Percentiles rank a stretch among this genome's conserved stretches.
Evolutionary conservation across 92 coral and sea anemone genomes (phyloP).

Genomic region (Epizoanthus ramosus): DNA sequence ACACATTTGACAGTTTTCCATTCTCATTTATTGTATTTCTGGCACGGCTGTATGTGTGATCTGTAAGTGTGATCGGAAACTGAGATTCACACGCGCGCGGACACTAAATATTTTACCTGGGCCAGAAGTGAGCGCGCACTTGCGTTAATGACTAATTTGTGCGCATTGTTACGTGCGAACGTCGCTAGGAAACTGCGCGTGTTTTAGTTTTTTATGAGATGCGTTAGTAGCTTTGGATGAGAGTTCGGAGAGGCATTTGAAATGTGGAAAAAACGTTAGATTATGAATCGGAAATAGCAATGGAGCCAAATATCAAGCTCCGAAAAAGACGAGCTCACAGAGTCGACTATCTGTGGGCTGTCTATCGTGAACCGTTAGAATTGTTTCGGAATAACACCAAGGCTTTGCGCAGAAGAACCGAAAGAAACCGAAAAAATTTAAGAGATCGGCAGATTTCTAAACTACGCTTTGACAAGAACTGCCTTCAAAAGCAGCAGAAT

Average conservation of each 20-base stretch:
- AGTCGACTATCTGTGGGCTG: neutral
- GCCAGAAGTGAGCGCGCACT: neutral
- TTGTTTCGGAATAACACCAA: neutral
- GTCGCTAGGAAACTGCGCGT: slow-evolving; percentile 1
- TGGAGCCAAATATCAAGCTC: neutral
- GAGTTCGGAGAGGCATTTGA: neutral
- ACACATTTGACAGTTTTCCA: no score
- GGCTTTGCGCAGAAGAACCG: neutral
- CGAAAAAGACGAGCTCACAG: neutral
- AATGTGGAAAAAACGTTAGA: neutral
- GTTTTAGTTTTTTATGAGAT: neutral
- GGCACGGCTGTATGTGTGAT: no score
- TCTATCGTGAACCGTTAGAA: neutral
- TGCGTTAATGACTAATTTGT: neutral
- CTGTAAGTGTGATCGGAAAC: no score
- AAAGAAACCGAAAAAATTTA: neutral
- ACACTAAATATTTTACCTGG: no score
- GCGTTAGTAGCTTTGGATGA: neutral
- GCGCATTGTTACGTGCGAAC: neutral
- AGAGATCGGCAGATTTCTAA: neutral
- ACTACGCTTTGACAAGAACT: neutral
- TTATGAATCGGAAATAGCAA: neutral
- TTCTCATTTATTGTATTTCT: no score
- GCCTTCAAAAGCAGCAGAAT: neutral
- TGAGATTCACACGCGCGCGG: no score